Percentiles rank a stretch among this genome's conserved stretches.
phyloP scores from a whole-genome alignment of 2,888 invertebrate species.

The Cheilosia urbana region DNA sequence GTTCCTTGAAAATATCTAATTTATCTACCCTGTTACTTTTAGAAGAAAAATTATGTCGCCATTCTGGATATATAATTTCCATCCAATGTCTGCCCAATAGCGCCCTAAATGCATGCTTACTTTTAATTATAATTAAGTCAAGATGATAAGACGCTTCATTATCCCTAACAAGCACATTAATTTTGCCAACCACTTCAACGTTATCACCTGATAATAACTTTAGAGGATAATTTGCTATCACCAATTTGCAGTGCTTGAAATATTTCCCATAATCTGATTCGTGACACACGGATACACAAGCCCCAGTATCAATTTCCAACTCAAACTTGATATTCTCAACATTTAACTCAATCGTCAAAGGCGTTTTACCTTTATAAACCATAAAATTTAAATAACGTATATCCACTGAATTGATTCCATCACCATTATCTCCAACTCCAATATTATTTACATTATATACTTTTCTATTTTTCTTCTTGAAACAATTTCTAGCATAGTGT shows the following conservation, averaged over 20 bases:
- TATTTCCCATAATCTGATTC: slow-evolving; percentile 28
- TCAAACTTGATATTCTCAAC: slow-evolving; percentile 30
- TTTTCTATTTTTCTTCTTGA: not conserved
- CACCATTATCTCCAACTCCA: not conserved
- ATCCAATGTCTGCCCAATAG: slow-evolving; percentile 29
- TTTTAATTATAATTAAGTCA: slow-evolving; percentile 10
- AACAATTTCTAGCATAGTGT: slow-evolving; percentile 17
- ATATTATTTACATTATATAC: slow-evolving; percentile 1
- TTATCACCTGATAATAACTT: slow-evolving; percentile 20
- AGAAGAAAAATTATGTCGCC: slow-evolving; percentile 1
- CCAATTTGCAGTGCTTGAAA: slow-evolving; percentile 30
- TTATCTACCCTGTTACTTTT: too few species aligned
- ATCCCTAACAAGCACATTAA: not conserved
- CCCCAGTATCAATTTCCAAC: slow-evolving; percentile 53
- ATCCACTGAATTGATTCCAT: slow-evolving; percentile 15
- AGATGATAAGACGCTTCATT: not conserved
- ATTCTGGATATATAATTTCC: not conserved
- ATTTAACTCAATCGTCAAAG: slow-evolving; percentile 5
- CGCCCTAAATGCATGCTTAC: slow-evolving; percentile 6
- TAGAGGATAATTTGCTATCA: not conserved
- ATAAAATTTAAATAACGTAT: slow-evolving; percentile 36
- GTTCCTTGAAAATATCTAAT: too few species aligned
- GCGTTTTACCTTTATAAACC: slow-evolving; percentile 29
- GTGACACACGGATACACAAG: slow-evolving; percentile 49
- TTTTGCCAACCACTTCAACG: not conserved